Percentiles rank a stretch among this genome's conserved stretches.
These are phyloP conservation scores for Babylonia areolata DNA, from an alignment of 1,140 invertebrate genomes.

Conservation along the genomic window DNA sequence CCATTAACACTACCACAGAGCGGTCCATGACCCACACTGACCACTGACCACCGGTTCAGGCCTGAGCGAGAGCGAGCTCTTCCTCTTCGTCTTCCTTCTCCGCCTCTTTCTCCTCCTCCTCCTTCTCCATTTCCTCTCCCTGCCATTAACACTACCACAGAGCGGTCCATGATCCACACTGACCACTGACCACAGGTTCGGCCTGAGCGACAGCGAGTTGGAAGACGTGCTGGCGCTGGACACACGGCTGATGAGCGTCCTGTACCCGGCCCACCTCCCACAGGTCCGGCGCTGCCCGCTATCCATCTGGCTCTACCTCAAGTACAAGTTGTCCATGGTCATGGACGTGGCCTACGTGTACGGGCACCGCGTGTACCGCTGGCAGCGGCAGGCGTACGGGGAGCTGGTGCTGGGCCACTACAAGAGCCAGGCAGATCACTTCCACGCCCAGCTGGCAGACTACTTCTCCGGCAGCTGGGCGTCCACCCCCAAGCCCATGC, in stretches of 20 bases:
- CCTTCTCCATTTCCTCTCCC: background rate
- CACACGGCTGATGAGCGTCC: background rate
- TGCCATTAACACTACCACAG: background rate
- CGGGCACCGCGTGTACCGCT: constrained; percentile 18
- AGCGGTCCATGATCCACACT: too few relatives aligned
- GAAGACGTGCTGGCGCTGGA: constrained; percentile 28
- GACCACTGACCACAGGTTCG: constrained; percentile 15
- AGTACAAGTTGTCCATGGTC: constrained; percentile 13
- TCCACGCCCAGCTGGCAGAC: constrained; percentile 63
- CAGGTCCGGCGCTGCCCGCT: constrained; percentile 22
- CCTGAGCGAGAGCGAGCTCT: background rate
- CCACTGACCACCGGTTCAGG: background rate
- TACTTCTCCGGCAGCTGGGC: constrained; percentile 70
- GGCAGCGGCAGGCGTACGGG: constrained; percentile 25
- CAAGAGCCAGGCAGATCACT: background rate
- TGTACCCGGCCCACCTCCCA: background rate
- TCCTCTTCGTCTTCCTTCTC: background rate
- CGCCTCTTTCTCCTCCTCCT: background rate
- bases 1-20: too few relatives aligned
- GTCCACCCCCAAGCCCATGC: constrained; percentile 74
- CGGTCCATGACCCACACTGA: background rate
- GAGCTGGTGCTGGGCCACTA: background rate
- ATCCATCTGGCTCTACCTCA: constrained; percentile 32
- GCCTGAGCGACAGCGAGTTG: constrained; percentile 35
- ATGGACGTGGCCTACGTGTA: constrained; percentile 29